phyloP scores from a whole-genome alignment of 2,113 vertebrate species.

The Hylia prasina region DNA sequence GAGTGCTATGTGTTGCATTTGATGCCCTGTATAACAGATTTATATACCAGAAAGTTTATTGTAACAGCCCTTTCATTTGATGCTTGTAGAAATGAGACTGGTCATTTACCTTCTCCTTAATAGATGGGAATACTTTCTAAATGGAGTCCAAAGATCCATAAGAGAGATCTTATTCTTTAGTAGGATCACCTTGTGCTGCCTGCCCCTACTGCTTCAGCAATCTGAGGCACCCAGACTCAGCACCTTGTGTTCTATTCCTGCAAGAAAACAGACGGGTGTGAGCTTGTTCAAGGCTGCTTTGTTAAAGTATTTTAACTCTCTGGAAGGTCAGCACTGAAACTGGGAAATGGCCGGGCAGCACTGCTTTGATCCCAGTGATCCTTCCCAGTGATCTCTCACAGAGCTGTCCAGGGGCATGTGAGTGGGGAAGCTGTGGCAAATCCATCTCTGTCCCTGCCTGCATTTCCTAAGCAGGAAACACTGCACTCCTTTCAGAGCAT shows the following conservation, averaged over 20 bases:
- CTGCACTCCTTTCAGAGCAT: fast-evolving
- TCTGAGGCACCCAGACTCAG: not conserved
- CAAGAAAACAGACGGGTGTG: not conserved
- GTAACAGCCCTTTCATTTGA: not conserved
- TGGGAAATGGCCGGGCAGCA: not conserved
- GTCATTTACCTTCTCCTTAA: not conserved
- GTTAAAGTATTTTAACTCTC: not conserved
- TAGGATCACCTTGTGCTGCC: not conserved
- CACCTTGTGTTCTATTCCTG: not conserved
- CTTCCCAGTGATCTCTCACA: not conserved
- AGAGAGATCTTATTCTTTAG: not conserved
- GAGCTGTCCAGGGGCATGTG: not conserved
- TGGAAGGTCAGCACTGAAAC: not conserved
- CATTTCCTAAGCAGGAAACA: not conserved
- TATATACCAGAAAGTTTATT: not conserved
- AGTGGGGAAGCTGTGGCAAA: not conserved
- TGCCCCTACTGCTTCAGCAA: not conserved
- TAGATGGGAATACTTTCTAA: not conserved
- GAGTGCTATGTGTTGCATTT: not conserved
- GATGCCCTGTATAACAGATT: not conserved
- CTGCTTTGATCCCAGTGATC: not conserved
- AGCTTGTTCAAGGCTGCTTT: not conserved
- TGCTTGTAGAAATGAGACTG: not conserved
- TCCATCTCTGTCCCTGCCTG: fast-evolving
- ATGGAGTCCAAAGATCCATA: not conserved